phyloP scores from a whole-genome alignment of 2,888 invertebrate species.

The Molorchus minor region DNA sequence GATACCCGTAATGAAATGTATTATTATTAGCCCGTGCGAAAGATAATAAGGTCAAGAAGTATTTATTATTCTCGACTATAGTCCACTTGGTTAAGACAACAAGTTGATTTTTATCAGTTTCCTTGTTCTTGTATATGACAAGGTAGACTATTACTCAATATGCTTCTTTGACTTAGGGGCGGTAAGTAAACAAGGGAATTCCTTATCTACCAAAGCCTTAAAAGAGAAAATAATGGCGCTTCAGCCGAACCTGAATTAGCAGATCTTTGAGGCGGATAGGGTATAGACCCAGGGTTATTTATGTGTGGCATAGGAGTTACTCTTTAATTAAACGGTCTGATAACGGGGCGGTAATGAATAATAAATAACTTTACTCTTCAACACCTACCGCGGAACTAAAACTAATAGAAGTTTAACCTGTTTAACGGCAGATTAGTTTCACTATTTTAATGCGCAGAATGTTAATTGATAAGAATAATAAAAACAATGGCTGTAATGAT shows the following conservation, averaged over 20 bases:
- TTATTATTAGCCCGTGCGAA: too few species aligned
- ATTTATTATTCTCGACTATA: too few species aligned
- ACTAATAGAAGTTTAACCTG: slow-evolving; percentile 24
- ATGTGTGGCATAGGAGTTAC: slow-evolving; percentile 4
- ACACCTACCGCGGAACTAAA: slow-evolving; percentile 5
- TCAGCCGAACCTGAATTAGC: slow-evolving; percentile 10
- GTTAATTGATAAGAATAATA: too few species aligned
- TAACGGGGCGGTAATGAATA: slow-evolving; percentile 30
- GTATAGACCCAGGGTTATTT: slow-evolving; percentile 23
- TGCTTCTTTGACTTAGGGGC: neutral
- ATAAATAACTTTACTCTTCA: slow-evolving; percentile 29
- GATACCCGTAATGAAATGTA: too few species aligned
- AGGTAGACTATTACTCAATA: neutral
- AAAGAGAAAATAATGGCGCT: slow-evolving; percentile 1
- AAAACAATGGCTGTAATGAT: too few species aligned
- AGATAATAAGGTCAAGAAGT: too few species aligned
- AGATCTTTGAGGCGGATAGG: slow-evolving; percentile 1
- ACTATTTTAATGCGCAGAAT: too few species aligned
- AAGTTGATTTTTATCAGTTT: too few species aligned
- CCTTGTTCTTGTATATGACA: too few species aligned
- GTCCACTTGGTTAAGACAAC: too few species aligned
- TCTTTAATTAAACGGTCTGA: slow-evolving; percentile 31
- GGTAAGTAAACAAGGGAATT: slow-evolving; percentile 2
- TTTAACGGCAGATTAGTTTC: too few species aligned
- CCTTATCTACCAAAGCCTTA: slow-evolving; percentile 11